A percentile compares a stretch with the other conserved stretches of the same genome.
These are phyloP conservation scores for Eulithis testata DNA, from an alignment of 2,888 invertebrate species.

Conservation along the genomic window DNA sequence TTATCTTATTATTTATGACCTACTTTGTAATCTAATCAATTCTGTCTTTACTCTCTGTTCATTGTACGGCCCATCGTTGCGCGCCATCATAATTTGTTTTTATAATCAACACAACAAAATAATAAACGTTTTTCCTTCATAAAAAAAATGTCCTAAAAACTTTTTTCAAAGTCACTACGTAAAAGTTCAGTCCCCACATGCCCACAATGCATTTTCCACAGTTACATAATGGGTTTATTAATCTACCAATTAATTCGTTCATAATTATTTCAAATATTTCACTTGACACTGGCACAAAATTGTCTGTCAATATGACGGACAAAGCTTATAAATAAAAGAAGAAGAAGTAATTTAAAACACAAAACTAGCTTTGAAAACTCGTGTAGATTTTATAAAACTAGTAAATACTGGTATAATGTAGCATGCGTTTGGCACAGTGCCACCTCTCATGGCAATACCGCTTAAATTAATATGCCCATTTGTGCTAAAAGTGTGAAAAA, in stretches of 20 bases:
- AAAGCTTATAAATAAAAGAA: no score
- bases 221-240: background rate
- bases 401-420: conserved; percentile 41
- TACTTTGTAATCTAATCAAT: conserved; percentile 2
- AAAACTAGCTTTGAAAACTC: background rate
- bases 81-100: background rate
- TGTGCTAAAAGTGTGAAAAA: conserved; percentile 47
- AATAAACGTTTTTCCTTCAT: no score
- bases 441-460: conserved; percentile 55
- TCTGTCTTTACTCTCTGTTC: background rate
- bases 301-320: no score
- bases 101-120: background rate
- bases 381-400: conserved; percentile 11
- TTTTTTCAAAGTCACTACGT: no score
- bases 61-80: no score
- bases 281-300: no score
- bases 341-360: background rate
- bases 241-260: background rate
- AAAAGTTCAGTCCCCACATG: background rate
- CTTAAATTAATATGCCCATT: conserved; percentile 56
- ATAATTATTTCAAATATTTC: no score
- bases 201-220: background rate
- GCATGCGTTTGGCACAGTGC: conserved; percentile 57
- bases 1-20: conserved; percentile 7
- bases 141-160: no score